Conservation (phyloP, 2,888 invertebrate species). For the Ditylenchus weischeri region DNA sequence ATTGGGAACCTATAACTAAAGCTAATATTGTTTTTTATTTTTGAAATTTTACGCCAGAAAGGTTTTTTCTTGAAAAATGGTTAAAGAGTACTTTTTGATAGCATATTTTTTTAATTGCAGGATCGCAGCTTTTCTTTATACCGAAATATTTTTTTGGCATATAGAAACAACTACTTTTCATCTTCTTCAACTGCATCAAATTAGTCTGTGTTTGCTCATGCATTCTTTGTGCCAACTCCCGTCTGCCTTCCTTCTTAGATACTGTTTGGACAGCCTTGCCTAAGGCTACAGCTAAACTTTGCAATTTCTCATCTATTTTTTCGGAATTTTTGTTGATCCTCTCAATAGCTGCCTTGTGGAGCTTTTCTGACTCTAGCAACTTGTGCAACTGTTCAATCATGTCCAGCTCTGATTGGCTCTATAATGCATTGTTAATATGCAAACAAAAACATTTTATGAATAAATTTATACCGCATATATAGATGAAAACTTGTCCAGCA, state of each 20-base stretch:
- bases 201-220: conserved; percentile 42
- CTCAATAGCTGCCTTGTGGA: conserved; percentile 12
- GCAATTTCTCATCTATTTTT: conserved; percentile 36
- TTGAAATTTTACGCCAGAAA: too few relatives aligned
- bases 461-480: conserved; percentile 23
- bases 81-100: not conserved
- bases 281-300: conserved; percentile 34
- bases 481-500: conserved; percentile 29
- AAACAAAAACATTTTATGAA: too few relatives aligned
- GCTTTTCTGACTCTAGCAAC: conserved; percentile 18
- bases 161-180: conserved; percentile 35
- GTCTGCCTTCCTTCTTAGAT: conserved; percentile 37
- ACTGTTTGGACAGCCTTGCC: conserved; percentile 34
- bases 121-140: not conserved
- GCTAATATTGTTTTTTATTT: too few relatives aligned
- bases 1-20: too few relatives aligned
- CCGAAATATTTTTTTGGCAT: not conserved
- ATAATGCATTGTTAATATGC: not conserved
- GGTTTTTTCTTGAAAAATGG: too few relatives aligned
- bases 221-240: conserved; percentile 41
- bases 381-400: conserved; percentile 22
- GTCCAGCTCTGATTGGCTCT: conserved; percentile 18
- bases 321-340: conserved; percentile 35
- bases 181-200: conserved; percentile 34
- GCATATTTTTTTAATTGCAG: not conserved